These are phyloP conservation scores for Gymnocephalus cernua DNA, from an alignment of 2,113 vertebrate genomes.

Conservation along the genomic window DNA sequence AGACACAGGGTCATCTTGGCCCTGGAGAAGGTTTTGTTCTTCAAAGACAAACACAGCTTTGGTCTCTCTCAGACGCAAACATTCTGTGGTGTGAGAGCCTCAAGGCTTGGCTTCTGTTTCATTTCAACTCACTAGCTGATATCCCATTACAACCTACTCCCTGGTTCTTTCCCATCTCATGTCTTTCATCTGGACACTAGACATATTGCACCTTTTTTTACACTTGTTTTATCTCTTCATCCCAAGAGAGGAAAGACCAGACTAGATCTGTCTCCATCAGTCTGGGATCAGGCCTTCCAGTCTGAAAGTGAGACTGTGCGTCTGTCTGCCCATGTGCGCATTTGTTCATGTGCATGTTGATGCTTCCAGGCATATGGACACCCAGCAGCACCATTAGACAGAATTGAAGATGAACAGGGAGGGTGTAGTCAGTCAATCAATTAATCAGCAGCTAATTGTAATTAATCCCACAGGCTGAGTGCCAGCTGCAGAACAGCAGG, in stretches of 20 bases:
- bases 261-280: constrained; percentile 2
- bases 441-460: constrained; percentile 68
- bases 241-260: constrained; percentile 1
- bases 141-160: constrained; percentile 15
- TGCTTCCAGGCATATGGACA: constrained; percentile 9
- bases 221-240: background rate
- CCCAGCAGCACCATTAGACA: constrained; percentile 14
- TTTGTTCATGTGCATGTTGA: constrained; percentile 11
- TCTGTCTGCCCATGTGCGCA: constrained; percentile 26
- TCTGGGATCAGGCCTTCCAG: constrained; percentile 18
- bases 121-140: constrained; percentile 48
- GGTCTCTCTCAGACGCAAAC: constrained; percentile 34
- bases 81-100: constrained; percentile 27
- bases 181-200: constrained; percentile 20
- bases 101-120: constrained; percentile 55
- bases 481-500: constrained; percentile 61
- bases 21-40: constrained; percentile 53
- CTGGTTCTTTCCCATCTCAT: constrained; percentile 1
- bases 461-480: constrained; percentile 67
- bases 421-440: constrained; percentile 52
- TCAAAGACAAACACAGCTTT: constrained; percentile 46
- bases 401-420: constrained; percentile 21
- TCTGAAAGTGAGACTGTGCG: constrained; percentile 2
- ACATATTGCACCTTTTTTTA: constrained; percentile 30
- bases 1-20: constrained; percentile 37